A percentile compares a stretch with the other conserved stretches of the same genome.
Evolutionary conservation across 1,140 invertebrate genomes (phyloP).

Genomic region (Nephila pilipes): DNA sequence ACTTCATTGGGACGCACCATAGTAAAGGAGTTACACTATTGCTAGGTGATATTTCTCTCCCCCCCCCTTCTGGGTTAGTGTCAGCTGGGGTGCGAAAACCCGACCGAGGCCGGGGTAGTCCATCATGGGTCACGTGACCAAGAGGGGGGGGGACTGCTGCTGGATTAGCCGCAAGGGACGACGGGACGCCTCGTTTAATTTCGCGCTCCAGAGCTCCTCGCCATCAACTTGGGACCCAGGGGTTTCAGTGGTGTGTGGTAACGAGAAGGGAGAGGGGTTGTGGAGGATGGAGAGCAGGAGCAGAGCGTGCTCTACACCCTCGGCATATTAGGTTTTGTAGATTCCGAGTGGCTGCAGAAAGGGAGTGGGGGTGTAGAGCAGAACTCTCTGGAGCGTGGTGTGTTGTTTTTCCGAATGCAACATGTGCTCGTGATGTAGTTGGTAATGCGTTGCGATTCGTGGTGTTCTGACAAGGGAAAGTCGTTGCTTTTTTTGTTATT

Average conservation of each 20-base stretch:
- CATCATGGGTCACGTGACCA: slow-evolving; percentile 65
- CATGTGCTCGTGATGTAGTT: slow-evolving; percentile 46
- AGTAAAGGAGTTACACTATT: neutral
- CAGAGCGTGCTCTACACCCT: slow-evolving; percentile 13
- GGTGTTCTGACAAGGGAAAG: neutral
- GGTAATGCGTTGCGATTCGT: slow-evolving; percentile 31
- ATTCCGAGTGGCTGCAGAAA: neutral
- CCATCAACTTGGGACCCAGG: slow-evolving; percentile 56
- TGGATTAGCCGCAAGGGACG: slow-evolving; percentile 71
- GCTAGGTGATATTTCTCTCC: neutral
- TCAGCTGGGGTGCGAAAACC: slow-evolving; percentile 50
- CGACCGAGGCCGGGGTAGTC: slow-evolving; percentile 20
- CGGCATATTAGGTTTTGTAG: slow-evolving; percentile 20
- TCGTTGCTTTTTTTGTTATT: neutral
- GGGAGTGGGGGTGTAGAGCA: neutral
- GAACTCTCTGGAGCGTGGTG: slow-evolving; percentile 6
- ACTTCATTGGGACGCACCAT: neutral
- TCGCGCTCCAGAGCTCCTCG: slow-evolving; percentile 64
- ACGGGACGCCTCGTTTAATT: slow-evolving; percentile 75
- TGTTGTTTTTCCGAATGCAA: slow-evolving; percentile 39
- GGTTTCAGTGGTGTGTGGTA: neutral
- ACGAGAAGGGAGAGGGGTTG: neutral
- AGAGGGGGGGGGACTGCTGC: neutral
- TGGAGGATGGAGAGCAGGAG: neutral
- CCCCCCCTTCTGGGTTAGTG: neutral